Base-by-base conservation (phyloP, 2,113 vertebrate genomes). In the Jaculus jaculus region DNA sequence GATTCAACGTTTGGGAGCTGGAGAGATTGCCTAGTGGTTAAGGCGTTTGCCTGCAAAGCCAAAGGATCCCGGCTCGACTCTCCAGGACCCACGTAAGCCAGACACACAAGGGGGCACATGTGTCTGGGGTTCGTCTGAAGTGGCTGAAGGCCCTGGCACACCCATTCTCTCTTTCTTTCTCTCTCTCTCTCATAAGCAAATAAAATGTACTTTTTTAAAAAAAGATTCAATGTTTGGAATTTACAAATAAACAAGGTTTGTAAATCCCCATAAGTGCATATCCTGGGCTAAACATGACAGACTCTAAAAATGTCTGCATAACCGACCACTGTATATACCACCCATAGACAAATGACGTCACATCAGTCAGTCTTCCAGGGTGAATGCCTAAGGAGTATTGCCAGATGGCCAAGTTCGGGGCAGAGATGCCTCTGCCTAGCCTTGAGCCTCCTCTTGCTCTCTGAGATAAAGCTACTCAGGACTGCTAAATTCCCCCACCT, bases 221-320 rank as follows among this genome's bases (percentile, higher is more conserved):
- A n/a, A 51, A 92, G 61, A 90, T 87, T 47, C 42, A 47, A 8
- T 79, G 42, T 80, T 85, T 77, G 78, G 77, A 89, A 94, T 95
- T 93, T 87, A 20, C 73, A 95, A 87, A 93, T 78, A 92, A 87
- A 92, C 61, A 75, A 86, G 74, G 61, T 79, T 86, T 58, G 61
- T 0, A 92, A 65, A 74, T 54, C 16, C 26, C 78, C 60, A 71
- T 32, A 85, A 20, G 32, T 17, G 74, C 32, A 66, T 6, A 79
- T 30, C 7, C 20, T 66, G 34, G 11, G 51, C 71, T 66, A 77
- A 74, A n/a, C 0, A 75, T 18, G 68, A 0, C 2, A 9, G 42
- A 66, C 39, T 58, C 20, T 23, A 63, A 83, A 78, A 42, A 28
- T 21, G 58, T 26, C 16, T 47, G 32, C 24, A 61, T 32, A 51